A percentile compares a stretch with the other conserved stretches of the same genome.
These are phyloP conservation scores for Brachyhypopomus occidentalis DNA, from an alignment of 2,113 vertebrate species.

Conservation along the genomic window DNA sequence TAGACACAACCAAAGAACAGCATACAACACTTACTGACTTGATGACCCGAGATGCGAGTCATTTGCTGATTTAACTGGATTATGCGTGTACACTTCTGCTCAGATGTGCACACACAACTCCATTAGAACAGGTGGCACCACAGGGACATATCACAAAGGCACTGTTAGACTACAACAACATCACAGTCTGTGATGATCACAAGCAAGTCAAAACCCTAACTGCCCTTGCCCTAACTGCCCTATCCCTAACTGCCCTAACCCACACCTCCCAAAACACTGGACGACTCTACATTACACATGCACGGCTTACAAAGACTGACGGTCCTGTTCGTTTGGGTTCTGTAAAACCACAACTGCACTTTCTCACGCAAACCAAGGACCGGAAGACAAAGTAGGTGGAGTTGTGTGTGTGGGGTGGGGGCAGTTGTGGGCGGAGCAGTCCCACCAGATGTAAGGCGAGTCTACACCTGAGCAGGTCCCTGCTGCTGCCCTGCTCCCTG, in stretches of 20 bases:
- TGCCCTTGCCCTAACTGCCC: not conserved
- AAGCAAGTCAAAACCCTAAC: not conserved
- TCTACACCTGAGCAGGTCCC: not conserved
- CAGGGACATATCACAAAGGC: not conserved
- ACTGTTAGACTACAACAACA: not conserved
- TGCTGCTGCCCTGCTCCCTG: no score
- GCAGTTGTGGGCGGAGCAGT: no score
- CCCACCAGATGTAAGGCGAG: not conserved
- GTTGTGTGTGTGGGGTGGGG: no score
- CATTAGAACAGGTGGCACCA: constrained; percentile 9
- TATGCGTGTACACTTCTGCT: not conserved
- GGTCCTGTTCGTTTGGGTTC: not conserved
- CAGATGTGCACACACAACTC: not conserved
- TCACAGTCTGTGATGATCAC: not conserved
- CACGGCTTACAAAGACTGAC: not conserved
- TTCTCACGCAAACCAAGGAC: not conserved
- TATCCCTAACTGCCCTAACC: not conserved
- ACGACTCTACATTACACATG: not conserved
- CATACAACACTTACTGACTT: not conserved
- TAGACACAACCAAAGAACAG: not conserved
- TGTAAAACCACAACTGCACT: not conserved
- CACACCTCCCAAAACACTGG: not conserved
- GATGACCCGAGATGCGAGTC: not conserved
- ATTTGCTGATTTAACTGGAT: not conserved
- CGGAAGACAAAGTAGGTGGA: not conserved